phyloP scores from a whole-genome alignment of 2,888 invertebrate genomes.

The Didymodactylos carnosus region DNA sequence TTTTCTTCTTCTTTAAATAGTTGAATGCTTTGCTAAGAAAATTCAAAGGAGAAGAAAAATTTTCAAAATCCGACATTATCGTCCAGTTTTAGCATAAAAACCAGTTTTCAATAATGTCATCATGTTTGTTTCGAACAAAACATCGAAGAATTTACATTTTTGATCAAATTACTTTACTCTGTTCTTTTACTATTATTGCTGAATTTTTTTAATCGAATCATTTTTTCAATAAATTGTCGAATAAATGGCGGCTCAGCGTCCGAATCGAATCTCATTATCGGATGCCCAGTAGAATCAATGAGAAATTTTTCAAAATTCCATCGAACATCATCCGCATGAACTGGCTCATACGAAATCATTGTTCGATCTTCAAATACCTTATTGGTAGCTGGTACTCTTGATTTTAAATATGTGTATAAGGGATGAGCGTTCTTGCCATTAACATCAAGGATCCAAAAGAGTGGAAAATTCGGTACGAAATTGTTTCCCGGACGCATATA shows the following conservation, averaged over 20 bases:
- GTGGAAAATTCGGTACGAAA: not conserved
- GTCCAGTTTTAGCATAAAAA: not conserved
- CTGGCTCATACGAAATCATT: not conserved
- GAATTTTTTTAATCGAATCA: not conserved
- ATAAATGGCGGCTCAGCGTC: slow-evolving; percentile 3
- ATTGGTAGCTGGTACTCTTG: slow-evolving; percentile 14
- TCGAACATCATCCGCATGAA: not conserved
- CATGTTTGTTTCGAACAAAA: not conserved
- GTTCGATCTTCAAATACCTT: not conserved
- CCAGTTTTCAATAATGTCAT: not conserved
- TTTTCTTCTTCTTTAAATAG: not conserved
- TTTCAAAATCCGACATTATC: not conserved
- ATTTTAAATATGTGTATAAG: slow-evolving; percentile 48
- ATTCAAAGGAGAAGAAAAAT: not conserved
- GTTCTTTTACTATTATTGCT: not conserved
- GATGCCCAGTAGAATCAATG: slow-evolving; percentile 2
- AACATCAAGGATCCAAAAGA: slow-evolving; percentile 47
- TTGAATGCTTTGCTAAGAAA: not conserved
- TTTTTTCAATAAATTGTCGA: slow-evolving; percentile 6
- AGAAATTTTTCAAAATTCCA: slow-evolving; percentile 5
- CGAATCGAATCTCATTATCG: slow-evolving; percentile 9
- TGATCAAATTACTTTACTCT: too few species aligned
- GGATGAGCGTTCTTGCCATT: slow-evolving; percentile 51
- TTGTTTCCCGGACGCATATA: not conserved
- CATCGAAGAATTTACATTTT: not conserved